A percentile compares a stretch with the other conserved stretches of the same genome.
These are phyloP conservation scores for Heliconius himera DNA, from an alignment of 1,140 invertebrate genomes.

Conservation along the genomic window DNA sequence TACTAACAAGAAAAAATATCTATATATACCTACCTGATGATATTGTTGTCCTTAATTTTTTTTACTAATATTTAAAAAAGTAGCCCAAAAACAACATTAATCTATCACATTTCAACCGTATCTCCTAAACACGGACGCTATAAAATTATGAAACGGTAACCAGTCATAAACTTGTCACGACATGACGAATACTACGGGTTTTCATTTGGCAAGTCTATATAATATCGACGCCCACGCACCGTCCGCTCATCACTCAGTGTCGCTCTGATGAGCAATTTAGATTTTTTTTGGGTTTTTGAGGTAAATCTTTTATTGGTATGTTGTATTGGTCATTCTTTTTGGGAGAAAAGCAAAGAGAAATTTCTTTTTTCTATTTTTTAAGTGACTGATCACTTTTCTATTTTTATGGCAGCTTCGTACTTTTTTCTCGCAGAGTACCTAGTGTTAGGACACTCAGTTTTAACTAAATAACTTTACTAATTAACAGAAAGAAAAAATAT, in stretches of 20 bases:
- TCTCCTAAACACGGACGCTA: not conserved
- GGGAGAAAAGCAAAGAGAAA: too few relatives aligned
- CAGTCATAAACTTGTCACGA: constrained; percentile 31
- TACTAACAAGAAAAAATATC: not conserved
- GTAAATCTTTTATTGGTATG: not conserved
- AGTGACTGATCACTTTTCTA: too few relatives aligned
- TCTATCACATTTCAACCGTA: constrained; percentile 6
- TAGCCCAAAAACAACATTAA: constrained; percentile 3
- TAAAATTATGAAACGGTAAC: constrained; percentile 21
- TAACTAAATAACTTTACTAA: too few relatives aligned
- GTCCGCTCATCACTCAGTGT: not conserved
- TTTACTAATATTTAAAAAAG: not conserved
- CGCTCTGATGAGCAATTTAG: not conserved
- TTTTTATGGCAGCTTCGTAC: too few relatives aligned
- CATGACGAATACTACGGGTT: constrained; percentile 40
- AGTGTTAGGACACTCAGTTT: too few relatives aligned
- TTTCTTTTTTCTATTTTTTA: too few relatives aligned
- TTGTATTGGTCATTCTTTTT: too few relatives aligned
- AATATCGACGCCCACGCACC: constrained; percentile 13
- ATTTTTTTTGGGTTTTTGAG: not conserved
- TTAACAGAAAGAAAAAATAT: too few relatives aligned
- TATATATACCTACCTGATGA: not conserved
- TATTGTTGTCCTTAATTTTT: too few relatives aligned
- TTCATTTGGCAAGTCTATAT: constrained; percentile 42
- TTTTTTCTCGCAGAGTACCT: too few relatives aligned